phyloP scores from a whole-genome alignment of 2,888 invertebrate genomes.

The Campaea margaritaria region DNA sequence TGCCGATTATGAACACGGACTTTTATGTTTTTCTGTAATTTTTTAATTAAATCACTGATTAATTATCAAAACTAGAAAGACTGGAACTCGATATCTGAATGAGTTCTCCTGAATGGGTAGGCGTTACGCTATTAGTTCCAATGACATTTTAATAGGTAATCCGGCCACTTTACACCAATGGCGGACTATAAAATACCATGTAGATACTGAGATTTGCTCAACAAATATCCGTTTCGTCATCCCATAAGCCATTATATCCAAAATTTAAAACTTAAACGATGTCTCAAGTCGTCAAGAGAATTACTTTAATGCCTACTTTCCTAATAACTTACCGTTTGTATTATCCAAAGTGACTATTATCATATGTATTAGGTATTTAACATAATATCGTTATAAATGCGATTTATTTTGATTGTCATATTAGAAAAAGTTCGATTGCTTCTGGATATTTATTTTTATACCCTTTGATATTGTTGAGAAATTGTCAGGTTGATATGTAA shows the following conservation, averaged over 20 bases:
- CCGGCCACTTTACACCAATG: constrained; percentile 12
- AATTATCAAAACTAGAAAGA: neutral
- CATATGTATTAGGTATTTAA: constrained; percentile 52
- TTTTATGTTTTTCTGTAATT: neutral
- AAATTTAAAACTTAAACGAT: constrained; percentile 36
- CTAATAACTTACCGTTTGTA: constrained; percentile 45
- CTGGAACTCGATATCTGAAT: neutral
- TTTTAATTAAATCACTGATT: neutral
- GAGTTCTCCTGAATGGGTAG: constrained; percentile 14
- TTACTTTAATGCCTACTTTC: constrained; percentile 30
- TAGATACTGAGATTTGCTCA: constrained; percentile 15
- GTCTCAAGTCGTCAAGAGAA: constrained; percentile 41
- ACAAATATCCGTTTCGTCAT: constrained; percentile 18
- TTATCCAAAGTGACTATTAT: constrained; percentile 45
- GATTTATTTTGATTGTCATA: constrained; percentile 33
- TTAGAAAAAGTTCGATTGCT: constrained; percentile 13
- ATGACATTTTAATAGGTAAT: constrained; percentile 14
- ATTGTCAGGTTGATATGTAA: constrained; percentile 3
- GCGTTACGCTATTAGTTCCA: constrained; percentile 13
- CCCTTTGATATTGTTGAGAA: constrained; percentile 13
- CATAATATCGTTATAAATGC: constrained; percentile 47
- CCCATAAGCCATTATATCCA: constrained; percentile 28
- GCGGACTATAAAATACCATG: constrained; percentile 18
- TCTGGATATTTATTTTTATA: constrained; percentile 25
- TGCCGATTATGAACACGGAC: too few relatives aligned